These are phyloP conservation scores for Hucho hucho DNA, from an alignment of 2,113 vertebrate species.

Conservation along the genomic window DNA sequence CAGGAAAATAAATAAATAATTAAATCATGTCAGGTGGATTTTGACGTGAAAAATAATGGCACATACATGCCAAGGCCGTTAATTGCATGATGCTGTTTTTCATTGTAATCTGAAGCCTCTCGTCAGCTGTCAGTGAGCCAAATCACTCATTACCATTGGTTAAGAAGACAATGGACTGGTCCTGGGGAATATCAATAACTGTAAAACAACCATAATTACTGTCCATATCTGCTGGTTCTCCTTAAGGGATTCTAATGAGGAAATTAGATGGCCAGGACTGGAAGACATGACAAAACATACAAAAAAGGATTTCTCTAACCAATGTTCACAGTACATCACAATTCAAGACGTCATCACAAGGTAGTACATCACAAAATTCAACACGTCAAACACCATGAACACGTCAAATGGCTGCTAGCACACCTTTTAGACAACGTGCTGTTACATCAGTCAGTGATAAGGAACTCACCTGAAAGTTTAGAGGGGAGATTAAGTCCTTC, in stretches of 20 bases:
- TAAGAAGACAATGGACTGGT: conserved; percentile 25
- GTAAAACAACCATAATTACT: conserved; percentile 18
- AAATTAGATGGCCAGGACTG: background rate
- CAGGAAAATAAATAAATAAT: background rate
- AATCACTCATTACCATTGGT: conserved; percentile 46
- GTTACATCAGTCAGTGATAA: background rate
- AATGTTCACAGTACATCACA: background rate
- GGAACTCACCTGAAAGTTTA: conserved; percentile 90
- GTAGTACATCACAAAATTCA: too few relatives aligned
- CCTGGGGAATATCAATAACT: conserved; percentile 29
- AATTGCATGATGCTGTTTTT: conserved; percentile 18
- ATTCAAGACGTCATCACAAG: too few relatives aligned
- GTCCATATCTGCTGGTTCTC: conserved; percentile 1
- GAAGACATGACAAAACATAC: background rate
- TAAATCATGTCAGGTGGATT: conserved; percentile 13
- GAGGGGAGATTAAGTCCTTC: conserved; percentile 92
- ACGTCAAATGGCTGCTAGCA: background rate
- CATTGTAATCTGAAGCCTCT: conserved; percentile 5
- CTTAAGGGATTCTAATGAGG: background rate
- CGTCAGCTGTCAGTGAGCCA: conserved; percentile 41
- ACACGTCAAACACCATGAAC: background rate
- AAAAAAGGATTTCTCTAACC: background rate
- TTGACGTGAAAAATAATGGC: conserved; percentile 1
- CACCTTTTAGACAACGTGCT: background rate
- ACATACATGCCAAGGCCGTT: conserved; percentile 19